Percentiles rank a stretch among this genome's conserved stretches.
Evolutionary conservation across 2,797 vertebrate genomes (phyloP).

Genomic region (Myotis findleyi): DNA sequence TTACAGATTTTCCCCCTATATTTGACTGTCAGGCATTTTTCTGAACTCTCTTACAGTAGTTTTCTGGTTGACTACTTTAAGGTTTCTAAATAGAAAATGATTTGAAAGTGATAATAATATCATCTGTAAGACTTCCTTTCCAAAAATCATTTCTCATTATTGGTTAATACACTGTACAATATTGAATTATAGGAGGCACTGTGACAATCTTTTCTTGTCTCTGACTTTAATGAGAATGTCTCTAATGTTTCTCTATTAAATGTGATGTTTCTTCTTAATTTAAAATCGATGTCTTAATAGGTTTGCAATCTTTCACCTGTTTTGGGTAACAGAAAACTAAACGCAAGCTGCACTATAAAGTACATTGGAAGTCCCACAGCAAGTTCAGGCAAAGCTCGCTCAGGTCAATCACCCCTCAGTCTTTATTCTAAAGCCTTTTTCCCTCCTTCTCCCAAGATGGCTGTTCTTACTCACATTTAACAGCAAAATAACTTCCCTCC

Average conservation of each 20-base stretch:
- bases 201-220: not conserved
- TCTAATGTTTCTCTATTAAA: constrained; percentile 26
- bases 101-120: not conserved
- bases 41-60: not conserved
- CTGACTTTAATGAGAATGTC: constrained; percentile 26
- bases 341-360: not conserved
- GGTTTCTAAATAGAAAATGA: constrained; percentile 40
- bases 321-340: constrained; percentile 25
- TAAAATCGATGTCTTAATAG: not conserved
- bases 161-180: not conserved
- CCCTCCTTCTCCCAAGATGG: not conserved
- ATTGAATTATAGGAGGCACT: not conserved
- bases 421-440: not conserved
- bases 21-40: constrained; percentile 12
- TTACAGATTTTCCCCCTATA: not conserved
- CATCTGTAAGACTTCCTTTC: constrained; percentile 20
- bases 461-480: not conserved
- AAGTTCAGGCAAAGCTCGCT: not conserved
- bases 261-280: constrained; percentile 4
- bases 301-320: not conserved
- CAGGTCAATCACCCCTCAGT: not conserved
- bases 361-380: not conserved
- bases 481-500: not conserved
- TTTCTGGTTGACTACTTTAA: constrained; percentile 16
- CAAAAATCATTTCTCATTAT: not conserved